Evolutionary conservation across 53 echinoderm and acorn worm species (phyloP), one percentile per base, ranked within the genome.

Genomic region (Mesocentrotus franciscanus): DNA sequence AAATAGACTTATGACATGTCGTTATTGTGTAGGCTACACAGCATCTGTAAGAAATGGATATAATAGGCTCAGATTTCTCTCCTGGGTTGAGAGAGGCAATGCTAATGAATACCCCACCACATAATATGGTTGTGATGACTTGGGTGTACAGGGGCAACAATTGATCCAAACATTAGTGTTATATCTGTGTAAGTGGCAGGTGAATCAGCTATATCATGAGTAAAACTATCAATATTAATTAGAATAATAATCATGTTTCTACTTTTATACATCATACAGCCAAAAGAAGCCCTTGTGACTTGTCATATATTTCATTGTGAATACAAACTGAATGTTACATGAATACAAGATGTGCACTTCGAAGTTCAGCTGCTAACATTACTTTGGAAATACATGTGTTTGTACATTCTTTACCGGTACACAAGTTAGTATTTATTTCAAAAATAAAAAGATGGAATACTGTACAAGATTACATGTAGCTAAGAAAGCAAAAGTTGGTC

Each of bases 311-410:
- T 84, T 49, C 84, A 49, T 55, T 84, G 33, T 18, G 84, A 84
- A 84, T 49, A 84, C 84, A 84, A 84, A 42, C 16, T 84, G 71
- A 74, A 12, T 74, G 74, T 39, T 5, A 42, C 1, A 84, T 49
- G 84, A 84, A 84, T 84, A 84, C 84, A 84, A 49, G 84, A 84
- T 7, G 18, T 24, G 24, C 36, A 39, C 42, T 84, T 42, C 24
- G 13, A 84, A 49, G 84, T 84, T 84, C 84, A 84, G 84, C 84
- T 84, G 49, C 84, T 84, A 42, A 84, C 49, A 84, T 1, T 32
- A 90, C 61, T 62, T 90, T 90, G n/a, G 60, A 66, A 34, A 60
- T 59, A 94, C 78, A 35, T 24, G 16, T 71, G 22, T 6, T 91
- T 61, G 20, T n/a, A 11, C 42, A 24, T 84, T 84, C 61, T 84